These are phyloP conservation scores for Montipora cactus DNA, from an alignment of 64 coral and sea anemone genomes.

Conservation along the genomic window DNA sequence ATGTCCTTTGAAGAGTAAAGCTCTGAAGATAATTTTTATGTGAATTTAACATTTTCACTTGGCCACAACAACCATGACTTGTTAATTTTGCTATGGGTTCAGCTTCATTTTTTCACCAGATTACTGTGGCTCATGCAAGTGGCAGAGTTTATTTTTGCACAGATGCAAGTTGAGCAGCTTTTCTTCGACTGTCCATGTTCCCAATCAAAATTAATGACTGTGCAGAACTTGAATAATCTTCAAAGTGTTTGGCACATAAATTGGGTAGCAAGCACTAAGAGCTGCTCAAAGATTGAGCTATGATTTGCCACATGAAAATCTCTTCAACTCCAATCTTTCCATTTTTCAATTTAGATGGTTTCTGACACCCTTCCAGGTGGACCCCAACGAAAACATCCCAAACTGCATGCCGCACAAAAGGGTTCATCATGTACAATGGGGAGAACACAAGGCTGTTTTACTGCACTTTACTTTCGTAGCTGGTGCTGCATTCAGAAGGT, in stretches of 20 bases:
- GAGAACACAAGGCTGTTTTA: conserved; percentile 39
- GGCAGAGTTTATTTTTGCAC: not conserved
- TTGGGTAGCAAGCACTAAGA: no score
- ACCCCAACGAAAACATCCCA: conserved; percentile 47
- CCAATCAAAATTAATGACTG: no score
- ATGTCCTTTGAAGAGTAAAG: not conserved
- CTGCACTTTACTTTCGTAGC: conserved; percentile 42
- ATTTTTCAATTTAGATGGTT: conserved; percentile 36
- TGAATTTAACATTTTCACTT: not conserved
- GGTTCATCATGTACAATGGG: conserved; percentile 55
- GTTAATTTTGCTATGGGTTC: no score
- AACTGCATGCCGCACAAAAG: conserved; percentile 45
- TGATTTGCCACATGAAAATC: not conserved
- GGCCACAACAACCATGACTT: not conserved
- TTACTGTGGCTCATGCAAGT: no score
- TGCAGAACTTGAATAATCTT: no score
- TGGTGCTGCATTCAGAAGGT: conserved; percentile 54
- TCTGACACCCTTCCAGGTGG: conserved; percentile 19
- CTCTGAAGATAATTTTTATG: not conserved
- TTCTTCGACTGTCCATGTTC: not conserved
- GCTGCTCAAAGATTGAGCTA: not conserved
- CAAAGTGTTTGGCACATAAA: no score
- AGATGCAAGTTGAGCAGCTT: not conserved
- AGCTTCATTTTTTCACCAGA: no score
- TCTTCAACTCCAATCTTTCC: conserved; percentile 4